phyloP scores from a whole-genome alignment of 2,888 invertebrate species.

The Melieria picta region DNA sequence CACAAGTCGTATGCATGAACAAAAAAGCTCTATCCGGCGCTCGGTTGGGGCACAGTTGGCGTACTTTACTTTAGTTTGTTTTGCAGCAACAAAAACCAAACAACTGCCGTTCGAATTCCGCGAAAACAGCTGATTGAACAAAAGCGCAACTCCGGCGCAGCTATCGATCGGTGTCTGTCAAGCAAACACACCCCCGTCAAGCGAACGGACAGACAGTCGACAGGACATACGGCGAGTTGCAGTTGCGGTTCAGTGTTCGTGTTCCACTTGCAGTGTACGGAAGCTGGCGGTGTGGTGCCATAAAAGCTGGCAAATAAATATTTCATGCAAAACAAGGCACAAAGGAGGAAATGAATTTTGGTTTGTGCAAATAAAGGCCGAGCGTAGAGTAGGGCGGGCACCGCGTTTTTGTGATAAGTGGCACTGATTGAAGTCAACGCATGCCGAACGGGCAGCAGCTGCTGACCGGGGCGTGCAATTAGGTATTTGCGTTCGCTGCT shows the following conservation, averaged over 20 bases:
- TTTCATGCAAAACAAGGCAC: not conserved
- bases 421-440: too few relatives aligned
- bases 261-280: constrained; percentile 8
- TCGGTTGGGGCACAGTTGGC: too few relatives aligned
- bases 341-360: not conserved
- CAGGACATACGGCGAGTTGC: too few relatives aligned
- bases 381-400: too few relatives aligned
- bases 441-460: not conserved
- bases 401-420: too few relatives aligned
- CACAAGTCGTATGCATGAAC: too few relatives aligned
- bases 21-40: too few relatives aligned
- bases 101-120: constrained; percentile 38
- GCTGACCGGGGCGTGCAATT: not conserved
- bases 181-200: constrained; percentile 24
- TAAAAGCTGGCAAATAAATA: not conserved
- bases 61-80: not conserved
- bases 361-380: too few relatives aligned
- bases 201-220: too few relatives aligned
- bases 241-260: constrained; percentile 2
- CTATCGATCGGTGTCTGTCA: constrained; percentile 45
- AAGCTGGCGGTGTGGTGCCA: not conserved
- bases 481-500: not conserved
- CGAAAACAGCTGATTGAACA: constrained; percentile 46
- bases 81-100: not conserved
- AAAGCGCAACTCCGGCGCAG: constrained; percentile 46